Evolutionary conservation across 2,113 vertebrate species (phyloP).

Genomic region (Cavia aperea): DNA sequence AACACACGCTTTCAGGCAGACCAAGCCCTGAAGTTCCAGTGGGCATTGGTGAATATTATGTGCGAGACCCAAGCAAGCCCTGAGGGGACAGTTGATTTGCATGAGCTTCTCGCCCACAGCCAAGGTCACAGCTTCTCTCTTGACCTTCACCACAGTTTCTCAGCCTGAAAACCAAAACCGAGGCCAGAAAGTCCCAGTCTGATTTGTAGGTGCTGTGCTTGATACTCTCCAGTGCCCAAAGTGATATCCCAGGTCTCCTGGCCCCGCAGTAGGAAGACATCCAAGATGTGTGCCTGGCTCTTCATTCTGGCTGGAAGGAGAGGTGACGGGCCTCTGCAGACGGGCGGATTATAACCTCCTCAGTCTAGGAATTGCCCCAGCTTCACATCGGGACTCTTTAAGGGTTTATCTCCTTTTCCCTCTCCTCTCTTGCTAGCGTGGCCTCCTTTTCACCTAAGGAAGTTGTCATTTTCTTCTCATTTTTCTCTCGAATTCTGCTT

Average conservation of each 20-base stretch:
- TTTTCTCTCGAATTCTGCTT: background rate
- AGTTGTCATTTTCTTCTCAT: background rate
- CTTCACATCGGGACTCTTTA: background rate
- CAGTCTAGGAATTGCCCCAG: background rate
- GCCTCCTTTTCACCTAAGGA: background rate
- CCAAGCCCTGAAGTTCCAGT: background rate
- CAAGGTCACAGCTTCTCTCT: background rate
- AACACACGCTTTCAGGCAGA: background rate
- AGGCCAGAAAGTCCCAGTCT: background rate
- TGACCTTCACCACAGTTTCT: background rate
- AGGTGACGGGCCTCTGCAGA: background rate
- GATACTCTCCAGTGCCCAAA: background rate
- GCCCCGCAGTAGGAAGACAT: background rate
- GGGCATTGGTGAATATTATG: background rate
- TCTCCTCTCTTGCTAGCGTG: background rate
- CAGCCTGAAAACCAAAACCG: background rate
- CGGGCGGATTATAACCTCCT: background rate
- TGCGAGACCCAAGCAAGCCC: background rate
- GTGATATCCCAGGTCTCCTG: background rate
- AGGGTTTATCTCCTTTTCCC: background rate
- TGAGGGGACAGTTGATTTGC: background rate
- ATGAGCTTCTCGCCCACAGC: background rate
- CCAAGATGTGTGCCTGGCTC: background rate
- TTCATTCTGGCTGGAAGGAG: background rate
- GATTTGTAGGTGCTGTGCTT: background rate